phyloP scores from a whole-genome alignment of 1,140 invertebrate genomes.

The Amphibalanus amphitrite region DNA sequence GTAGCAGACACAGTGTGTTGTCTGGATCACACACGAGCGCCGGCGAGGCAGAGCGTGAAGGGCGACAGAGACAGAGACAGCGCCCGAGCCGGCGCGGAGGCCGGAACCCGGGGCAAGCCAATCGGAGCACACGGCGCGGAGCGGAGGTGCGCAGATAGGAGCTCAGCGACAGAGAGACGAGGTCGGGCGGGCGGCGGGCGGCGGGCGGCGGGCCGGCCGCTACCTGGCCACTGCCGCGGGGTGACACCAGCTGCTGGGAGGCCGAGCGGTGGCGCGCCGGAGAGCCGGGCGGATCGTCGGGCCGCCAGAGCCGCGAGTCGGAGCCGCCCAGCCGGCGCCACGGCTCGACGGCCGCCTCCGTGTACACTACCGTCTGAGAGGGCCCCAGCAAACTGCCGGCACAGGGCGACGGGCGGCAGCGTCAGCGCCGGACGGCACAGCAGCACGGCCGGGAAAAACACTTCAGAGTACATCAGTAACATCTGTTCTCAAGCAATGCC shows the following conservation, averaged over 20 bases:
- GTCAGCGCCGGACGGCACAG: neutral
- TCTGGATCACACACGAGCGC: slow-evolving; percentile 27
- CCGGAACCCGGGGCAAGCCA: slow-evolving; percentile 23
- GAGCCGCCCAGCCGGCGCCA: neutral
- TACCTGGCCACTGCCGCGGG: slow-evolving; percentile 11
- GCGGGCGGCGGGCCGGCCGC: slow-evolving; percentile 11
- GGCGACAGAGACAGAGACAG: slow-evolving; percentile 26
- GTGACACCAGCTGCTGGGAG: slow-evolving; percentile 2
- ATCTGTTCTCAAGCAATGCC: no score
- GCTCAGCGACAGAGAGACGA: slow-evolving; percentile 25
- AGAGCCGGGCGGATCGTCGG: neutral
- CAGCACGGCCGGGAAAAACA: neutral
- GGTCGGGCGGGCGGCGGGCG: slow-evolving; percentile 13
- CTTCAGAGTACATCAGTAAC: no score
- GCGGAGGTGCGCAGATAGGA: slow-evolving; percentile 56
- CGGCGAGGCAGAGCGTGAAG: slow-evolving; percentile 22
- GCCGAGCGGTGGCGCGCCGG: neutral
- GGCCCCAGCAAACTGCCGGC: neutral
- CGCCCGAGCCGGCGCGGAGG: slow-evolving; percentile 31
- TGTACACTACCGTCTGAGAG: neutral
- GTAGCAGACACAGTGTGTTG: no score
- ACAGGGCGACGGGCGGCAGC: neutral
- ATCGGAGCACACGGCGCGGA: slow-evolving; percentile 30
- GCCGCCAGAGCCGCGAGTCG: neutral
- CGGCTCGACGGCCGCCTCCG: neutral